Evolutionary conservation across 2,113 vertebrate species (phyloP), one percentile per base, ranked within the genome.

Genomic region (Verasper variegatus): DNA sequence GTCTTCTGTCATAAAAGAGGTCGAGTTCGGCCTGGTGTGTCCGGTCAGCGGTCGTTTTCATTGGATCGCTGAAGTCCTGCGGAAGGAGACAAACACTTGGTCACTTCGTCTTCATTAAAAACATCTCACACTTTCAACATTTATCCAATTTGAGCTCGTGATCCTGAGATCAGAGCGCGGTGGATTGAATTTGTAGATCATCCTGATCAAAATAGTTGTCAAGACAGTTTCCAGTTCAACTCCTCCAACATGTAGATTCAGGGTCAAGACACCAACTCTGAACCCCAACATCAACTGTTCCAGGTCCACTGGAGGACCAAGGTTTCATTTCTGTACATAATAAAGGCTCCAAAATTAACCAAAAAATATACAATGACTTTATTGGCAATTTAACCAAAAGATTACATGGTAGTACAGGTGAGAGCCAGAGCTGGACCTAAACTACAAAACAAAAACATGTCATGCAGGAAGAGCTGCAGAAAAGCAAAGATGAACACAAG

Each of bases 1-100:
- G 91, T 92, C 87, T 80, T 92, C 89, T 91, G 91, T 92, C 90
- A 91, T 92, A 93, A 92, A 91, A 92, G 92, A 91, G 88, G 88
- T 90, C 9, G 79, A 74, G 82, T 82, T 68, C 35, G 67, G 76
- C 65, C 85, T 83, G 85, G 86, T 82, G 79, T 70, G 84, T 82
- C 83, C 77, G 31, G 74, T 86, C 83, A 80, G 81, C 86, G 18
- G 63, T 61, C 64, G 57, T 59, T 80, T 70, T 72, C 59, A 74
- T 75, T 60, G 80, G 76, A 81, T 81, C 80, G 77, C 83, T 80
- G 71, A 73, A 86, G 86, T 87, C 86, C 88, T 92, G 68, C 20
- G 26, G 55, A 8, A 20, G 0, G 11, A 56, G 3, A 74, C 2
- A 49, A 62, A 45, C 12, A 27, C 20, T 10, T 0, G 11, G 40